Base-by-base conservation (phyloP, 1,140 invertebrate species). In the Tenebrio molitor region DNA sequence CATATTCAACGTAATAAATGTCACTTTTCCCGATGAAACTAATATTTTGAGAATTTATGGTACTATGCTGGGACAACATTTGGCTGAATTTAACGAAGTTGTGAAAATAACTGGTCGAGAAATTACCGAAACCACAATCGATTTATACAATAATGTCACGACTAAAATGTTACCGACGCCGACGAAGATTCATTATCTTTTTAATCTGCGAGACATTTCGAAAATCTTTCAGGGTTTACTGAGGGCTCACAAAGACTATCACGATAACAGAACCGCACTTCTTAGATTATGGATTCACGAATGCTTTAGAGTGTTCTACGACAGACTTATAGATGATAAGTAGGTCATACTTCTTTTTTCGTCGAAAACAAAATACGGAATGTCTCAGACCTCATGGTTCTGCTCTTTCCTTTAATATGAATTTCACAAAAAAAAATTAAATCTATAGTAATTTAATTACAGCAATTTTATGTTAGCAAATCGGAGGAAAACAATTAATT, bases 191-290 rank as follows among this genome's bases (percentile, higher is more conserved):
- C 94, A 97, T 82, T 97, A 96, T 76, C 83, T 95, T 10, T 96
- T 96, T 84, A 96, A 95, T 83, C 82, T 97, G 71, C 85, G 93
- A 74, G 94, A 96, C 80, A 95, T 96, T 74, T 95, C 93, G 1
- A 93, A 90, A 85, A 85, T 90, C 41, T 90, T 89, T 74, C 88
- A 90, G 81, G 94, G 94, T 1, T 76, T 96, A 16, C 80, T 96
- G 15, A 84, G 93, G 73, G 89, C 90, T 73, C 88, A 92, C 80
- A 91, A 89, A 73, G 89, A 93, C 72, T 90, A 89, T 79, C 91
- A 92, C 76, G 90, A 91, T 78, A 93, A 89, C 2, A 92, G 88
- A 76, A 73, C 84, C 1, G 83, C 87, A 1, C 90, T 95, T 74
- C 84, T 93, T 0, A 84, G 92, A 34, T 84, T 96, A 1, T 96